Percentiles rank a stretch among this genome's conserved stretches.
Conservation (phyloP, 2,113 vertebrate genomes). For the Benitochromis conjunctus region DNA sequence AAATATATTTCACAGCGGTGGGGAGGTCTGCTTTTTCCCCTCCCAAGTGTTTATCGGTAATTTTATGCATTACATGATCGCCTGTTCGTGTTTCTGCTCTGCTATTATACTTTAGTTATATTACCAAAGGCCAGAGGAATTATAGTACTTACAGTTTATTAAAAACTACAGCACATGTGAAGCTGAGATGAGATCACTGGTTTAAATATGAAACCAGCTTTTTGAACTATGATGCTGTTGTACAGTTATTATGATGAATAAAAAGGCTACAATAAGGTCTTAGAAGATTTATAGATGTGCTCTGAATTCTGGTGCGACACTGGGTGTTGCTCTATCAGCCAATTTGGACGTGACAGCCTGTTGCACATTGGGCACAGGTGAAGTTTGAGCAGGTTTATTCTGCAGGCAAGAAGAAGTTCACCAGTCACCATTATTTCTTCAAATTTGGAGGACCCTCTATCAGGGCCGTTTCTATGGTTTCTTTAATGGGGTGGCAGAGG, state of each 20-base stretch:
- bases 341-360: neutral
- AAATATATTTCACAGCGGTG: constrained; percentile 16
- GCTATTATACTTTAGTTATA: neutral
- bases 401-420: neutral
- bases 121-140: neutral
- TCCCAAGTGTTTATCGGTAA: constrained; percentile 17
- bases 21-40: neutral
- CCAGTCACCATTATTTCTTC: neutral
- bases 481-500: neutral
- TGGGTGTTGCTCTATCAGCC: neutral
- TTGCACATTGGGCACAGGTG: neutral
- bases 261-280: neutral
- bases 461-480: neutral
- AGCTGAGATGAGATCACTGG: neutral
- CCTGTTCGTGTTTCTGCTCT: neutral
- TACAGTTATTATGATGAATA: neutral
- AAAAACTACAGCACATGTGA: neutral
- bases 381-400: neutral
- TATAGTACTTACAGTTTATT: neutral
- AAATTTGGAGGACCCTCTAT: neutral
- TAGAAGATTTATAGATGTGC: neutral
- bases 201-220: neutral
- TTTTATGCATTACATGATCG: neutral
- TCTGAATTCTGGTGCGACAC: neutral
- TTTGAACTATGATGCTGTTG: neutral